Conservation (phyloP, 2,797 vertebrate genomes). For the Etheostoma nigrum region DNA sequence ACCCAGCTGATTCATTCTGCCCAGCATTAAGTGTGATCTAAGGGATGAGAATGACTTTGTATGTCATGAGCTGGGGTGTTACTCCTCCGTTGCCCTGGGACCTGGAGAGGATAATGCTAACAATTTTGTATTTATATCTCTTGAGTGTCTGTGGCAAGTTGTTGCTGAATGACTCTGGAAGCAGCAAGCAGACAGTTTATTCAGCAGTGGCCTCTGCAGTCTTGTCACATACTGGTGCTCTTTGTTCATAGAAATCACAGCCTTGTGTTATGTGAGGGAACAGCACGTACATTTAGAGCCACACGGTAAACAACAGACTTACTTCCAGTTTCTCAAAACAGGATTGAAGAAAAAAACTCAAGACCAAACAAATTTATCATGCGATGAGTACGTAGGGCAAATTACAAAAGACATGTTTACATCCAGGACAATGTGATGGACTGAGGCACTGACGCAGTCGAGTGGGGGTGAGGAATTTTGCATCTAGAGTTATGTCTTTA, state of each 20-base stretch:
- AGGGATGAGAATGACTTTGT: conserved; percentile 61
- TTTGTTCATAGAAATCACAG: conserved; percentile 74
- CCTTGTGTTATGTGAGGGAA: conserved; percentile 62
- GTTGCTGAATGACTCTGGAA: conserved; percentile 72
- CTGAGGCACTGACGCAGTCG: conserved; percentile 43
- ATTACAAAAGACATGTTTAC: conserved; percentile 25
- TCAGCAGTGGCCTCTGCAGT: conserved; percentile 76
- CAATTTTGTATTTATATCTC: conserved; percentile 82
- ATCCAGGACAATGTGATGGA: conserved; percentile 16
- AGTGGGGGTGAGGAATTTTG: conserved; percentile 68
- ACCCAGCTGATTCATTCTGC: conserved; percentile 60
- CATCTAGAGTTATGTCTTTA: conserved; percentile 30
- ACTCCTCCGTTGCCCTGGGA: conserved; percentile 67
- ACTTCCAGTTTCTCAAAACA: conserved; percentile 20
- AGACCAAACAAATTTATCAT: background rate
- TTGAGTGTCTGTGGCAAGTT: conserved; percentile 78
- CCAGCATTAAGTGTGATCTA: conserved; percentile 66
- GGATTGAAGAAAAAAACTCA: background rate
- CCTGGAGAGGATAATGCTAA: conserved; percentile 63
- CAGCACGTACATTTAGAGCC: conserved; percentile 54
- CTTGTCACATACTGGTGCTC: conserved; percentile 80
- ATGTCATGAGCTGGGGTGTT: conserved; percentile 56
- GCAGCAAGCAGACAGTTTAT: conserved; percentile 58
- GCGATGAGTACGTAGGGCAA: background rate
- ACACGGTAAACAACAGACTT: conserved; percentile 53